A percentile compares a stretch with the other conserved stretches of the same genome.
Conservation (phyloP, 2,113 vertebrate species). For the Solenodon paradoxus region DNA sequence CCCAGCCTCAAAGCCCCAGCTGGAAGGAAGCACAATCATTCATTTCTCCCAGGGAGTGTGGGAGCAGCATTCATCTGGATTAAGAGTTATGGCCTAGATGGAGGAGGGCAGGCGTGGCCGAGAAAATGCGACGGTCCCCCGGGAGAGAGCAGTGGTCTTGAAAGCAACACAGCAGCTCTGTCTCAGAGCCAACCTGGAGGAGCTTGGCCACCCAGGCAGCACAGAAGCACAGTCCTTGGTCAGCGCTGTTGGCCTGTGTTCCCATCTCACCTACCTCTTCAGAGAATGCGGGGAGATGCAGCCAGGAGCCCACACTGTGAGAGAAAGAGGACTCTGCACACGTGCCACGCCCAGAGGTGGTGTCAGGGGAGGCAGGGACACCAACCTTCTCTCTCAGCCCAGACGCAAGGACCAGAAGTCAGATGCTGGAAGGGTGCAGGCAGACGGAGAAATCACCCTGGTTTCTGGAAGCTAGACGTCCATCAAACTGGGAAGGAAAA, state of each 20-base stretch:
- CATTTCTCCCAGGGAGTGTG: too few relatives aligned
- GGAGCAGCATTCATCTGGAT: slow-evolving; percentile 72
- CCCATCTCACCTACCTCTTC: not conserved
- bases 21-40: too few relatives aligned
- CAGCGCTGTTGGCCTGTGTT: not conserved
- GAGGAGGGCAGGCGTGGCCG: not conserved
- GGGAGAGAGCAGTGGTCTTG: too few relatives aligned
- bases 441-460: slow-evolving; percentile 67
- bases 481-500: slow-evolving; percentile 51
- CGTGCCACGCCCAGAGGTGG: slow-evolving; percentile 24
- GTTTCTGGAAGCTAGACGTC: slow-evolving; percentile 70
- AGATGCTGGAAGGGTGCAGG: slow-evolving; percentile 1
- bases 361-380: too few relatives aligned
- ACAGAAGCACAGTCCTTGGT: not conserved
- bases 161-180: too few relatives aligned
- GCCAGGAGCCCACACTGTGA: too few relatives aligned
- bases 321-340: too few relatives aligned
- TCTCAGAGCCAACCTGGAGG: too few relatives aligned
- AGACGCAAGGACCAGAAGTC: slow-evolving; percentile 52
- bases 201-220: not conserved
- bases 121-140: not conserved
- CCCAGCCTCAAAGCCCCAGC: not conserved
- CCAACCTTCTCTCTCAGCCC: too few relatives aligned
- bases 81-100: slow-evolving; percentile 52
- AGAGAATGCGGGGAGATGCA: not conserved